Percentiles rank a stretch among this genome's conserved stretches.
phyloP scores from a whole-genome alignment of 2,797 vertebrate genomes.

The Trachops cirrhosus region DNA sequence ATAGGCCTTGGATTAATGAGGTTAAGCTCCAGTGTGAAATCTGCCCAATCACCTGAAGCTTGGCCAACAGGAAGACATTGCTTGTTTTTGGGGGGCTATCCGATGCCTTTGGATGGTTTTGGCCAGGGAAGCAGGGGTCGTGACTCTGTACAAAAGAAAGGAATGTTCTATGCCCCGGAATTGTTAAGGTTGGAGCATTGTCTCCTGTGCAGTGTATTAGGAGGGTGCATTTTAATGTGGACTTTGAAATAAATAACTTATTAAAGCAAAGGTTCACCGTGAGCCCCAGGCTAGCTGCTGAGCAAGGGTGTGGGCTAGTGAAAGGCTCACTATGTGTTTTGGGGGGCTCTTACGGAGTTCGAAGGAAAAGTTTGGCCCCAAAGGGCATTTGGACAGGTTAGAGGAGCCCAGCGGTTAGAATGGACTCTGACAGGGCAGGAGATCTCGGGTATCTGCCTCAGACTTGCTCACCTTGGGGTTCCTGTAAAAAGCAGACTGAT shows the following conservation, averaged over 20 bases:
- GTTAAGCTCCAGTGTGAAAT: constrained; percentile 74
- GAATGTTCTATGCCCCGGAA: background rate
- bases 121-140: constrained; percentile 35
- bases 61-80: constrained; percentile 65
- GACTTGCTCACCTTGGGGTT: background rate
- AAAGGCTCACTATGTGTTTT: background rate
- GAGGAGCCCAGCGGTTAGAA: background rate
- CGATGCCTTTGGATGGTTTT: constrained; percentile 61
- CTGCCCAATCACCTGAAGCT: constrained; percentile 59
- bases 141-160: constrained; percentile 12
- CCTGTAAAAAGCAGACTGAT: background rate
- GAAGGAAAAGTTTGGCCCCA: background rate
- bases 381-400: background rate
- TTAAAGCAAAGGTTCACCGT: background rate
- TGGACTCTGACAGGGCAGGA: background rate
- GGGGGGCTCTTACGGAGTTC: background rate
- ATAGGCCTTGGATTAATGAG: constrained; percentile 80
- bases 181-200: background rate
- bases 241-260: constrained; percentile 45
- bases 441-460: background rate
- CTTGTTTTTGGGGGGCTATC: constrained; percentile 64
- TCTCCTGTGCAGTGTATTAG: background rate
- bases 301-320: background rate
- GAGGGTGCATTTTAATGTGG: constrained; percentile 40
- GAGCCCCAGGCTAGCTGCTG: background rate